A percentile compares a stretch with the other conserved stretches of the same genome.
Evolutionary conservation across 2,888 invertebrate species (phyloP).

Genomic region (Phanerotoma sp.): DNA sequence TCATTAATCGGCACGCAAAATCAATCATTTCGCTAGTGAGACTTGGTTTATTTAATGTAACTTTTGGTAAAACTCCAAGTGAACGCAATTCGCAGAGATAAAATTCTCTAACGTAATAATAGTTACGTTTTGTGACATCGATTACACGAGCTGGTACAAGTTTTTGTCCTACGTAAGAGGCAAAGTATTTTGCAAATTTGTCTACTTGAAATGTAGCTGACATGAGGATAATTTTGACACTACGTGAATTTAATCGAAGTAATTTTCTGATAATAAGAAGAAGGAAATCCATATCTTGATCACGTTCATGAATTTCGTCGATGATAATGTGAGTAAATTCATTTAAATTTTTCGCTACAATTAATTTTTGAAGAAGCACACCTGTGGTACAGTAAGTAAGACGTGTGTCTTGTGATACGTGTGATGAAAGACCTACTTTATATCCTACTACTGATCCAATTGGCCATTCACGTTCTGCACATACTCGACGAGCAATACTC

Average conservation of each 20-base stretch:
- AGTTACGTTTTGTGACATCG: constrained; percentile 60
- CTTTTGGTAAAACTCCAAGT: constrained; percentile 58
- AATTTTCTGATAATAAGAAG: constrained; percentile 80
- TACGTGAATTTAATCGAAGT: constrained; percentile 66
- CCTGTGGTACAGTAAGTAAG: constrained; percentile 89
- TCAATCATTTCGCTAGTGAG: constrained; percentile 65
- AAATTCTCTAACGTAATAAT: constrained; percentile 64
- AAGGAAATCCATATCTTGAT: constrained; percentile 89
- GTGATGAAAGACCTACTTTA: constrained; percentile 75
- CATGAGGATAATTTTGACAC: constrained; percentile 82
- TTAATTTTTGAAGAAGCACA: constrained; percentile 77
- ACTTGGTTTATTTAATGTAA: constrained; percentile 64
- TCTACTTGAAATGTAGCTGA: constrained; percentile 86
- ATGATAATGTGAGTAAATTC: constrained; percentile 86
- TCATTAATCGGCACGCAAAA: constrained; percentile 61
- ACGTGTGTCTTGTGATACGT: constrained; percentile 68
- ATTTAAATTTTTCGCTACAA: constrained; percentile 69
- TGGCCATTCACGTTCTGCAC: constrained; percentile 79
- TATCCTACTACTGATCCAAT: constrained; percentile 84
- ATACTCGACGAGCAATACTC: constrained; percentile 83
- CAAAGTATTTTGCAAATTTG: constrained; percentile 72
- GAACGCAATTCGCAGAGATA: constrained; percentile 61
- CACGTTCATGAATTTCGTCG: constrained; percentile 93
- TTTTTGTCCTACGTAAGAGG: constrained; percentile 51
- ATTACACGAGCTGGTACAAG: constrained; percentile 62